Evolutionary conservation across 2,797 vertebrate species (phyloP), one percentile per base, ranked within the genome.

Genomic region (Pangasius larnaudii): DNA sequence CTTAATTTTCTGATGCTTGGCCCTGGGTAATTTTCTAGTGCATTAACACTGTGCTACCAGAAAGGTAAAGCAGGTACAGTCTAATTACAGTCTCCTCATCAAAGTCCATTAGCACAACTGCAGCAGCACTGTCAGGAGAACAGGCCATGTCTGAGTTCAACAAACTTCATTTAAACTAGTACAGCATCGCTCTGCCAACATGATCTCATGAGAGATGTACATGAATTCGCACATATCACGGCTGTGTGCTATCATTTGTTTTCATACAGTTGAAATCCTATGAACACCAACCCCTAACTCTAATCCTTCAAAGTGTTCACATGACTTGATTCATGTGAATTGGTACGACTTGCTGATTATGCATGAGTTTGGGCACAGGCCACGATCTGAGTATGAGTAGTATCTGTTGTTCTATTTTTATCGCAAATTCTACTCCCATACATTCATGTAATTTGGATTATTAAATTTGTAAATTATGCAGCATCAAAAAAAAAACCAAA

Each of bases 11-110:
- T 61, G 36, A 74, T 1, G 22, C 42, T n/a, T 27, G 46, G 42
- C 72, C 69, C 67, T 51, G 39, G 56, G 69, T 65, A 61, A 84
- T 61, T 75, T 83, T 30, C 80, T 84, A 51, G 69, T 18, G 18
- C 86, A 39, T 84, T 87, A 65, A 74, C 19, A 74, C 24, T 30
- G 63, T 71, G 63, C 75, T 88, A 49, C n/a, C 88, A 30, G 71
- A 71, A 86, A 86, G 69, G 27, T 79, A 19, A 86, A 82, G 59
- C 36, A 39, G 27, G 49, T 19, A 59, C 69, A 36, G 63, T 51
- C 59, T 69, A 69, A 80, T 53, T 81, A 63, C 19, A 78, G 63
- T 81, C 61, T 56, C 5, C 58, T 84, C 18, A 74, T 88, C 74
- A 79, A 51, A 72, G 24, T 22, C 56, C 69, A 75, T 83, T 75